These are phyloP conservation scores for Deroptyus accipitrinus DNA, from an alignment of 2,113 vertebrate species.

Conservation along the genomic window DNA sequence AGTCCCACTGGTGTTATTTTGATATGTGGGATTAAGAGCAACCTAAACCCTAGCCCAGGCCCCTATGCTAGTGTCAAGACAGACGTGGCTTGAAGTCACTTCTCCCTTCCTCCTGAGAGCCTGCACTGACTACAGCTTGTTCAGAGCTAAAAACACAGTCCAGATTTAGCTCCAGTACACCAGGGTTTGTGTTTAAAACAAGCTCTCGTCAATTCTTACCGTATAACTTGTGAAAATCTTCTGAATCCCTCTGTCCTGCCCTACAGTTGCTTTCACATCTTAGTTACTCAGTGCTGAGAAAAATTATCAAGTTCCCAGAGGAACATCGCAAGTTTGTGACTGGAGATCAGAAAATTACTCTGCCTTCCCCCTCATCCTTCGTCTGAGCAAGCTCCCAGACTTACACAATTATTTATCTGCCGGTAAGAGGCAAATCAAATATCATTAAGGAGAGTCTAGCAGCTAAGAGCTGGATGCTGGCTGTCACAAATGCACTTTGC, in stretches of 20 bases:
- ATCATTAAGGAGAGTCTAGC: background rate
- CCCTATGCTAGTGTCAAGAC: background rate
- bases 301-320: background rate
- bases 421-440: slow-evolving; percentile 28
- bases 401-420: background rate
- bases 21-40: background rate
- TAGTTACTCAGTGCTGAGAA: background rate
- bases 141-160: background rate
- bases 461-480: background rate
- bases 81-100: background rate
- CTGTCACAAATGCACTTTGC: background rate
- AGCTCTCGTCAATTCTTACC: background rate
- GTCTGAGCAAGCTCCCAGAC: background rate
- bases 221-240: background rate
- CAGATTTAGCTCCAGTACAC: background rate
- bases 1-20: background rate
- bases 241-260: background rate
- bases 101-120: background rate
- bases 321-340: background rate
- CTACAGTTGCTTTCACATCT: background rate
- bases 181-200: background rate
- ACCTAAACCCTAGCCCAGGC: no score
- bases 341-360: background rate
- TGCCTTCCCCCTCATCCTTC: background rate
- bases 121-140: background rate